A percentile compares a stretch with the other conserved stretches of the same genome.
phyloP scores from a whole-genome alignment of 2,888 invertebrate species.

The Apantesis nais region DNA sequence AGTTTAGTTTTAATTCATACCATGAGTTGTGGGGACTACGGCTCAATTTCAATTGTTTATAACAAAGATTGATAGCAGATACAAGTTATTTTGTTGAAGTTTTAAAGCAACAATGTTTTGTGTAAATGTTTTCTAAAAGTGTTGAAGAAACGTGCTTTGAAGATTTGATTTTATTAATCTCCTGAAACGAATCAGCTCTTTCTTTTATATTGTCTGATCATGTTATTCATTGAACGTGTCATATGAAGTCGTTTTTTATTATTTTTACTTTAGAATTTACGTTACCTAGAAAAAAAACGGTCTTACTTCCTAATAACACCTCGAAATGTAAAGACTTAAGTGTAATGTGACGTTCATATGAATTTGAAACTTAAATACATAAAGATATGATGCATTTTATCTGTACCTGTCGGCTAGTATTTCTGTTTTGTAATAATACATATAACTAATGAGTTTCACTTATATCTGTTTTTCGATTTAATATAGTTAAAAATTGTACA shows the following conservation, averaged over 20 bases:
- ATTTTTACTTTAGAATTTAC: slow-evolving; percentile 8
- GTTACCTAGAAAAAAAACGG: neutral
- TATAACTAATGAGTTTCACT: neutral
- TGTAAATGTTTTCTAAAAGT: slow-evolving; percentile 15
- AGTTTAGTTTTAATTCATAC: neutral
- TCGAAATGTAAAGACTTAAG: neutral
- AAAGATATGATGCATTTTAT: slow-evolving; percentile 51
- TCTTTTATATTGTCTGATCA: slow-evolving; percentile 1
- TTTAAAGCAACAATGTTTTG: slow-evolving; percentile 1
- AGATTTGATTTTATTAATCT: neutral
- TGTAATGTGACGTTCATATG: slow-evolving; percentile 20
- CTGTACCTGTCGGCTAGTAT: slow-evolving; percentile 52
- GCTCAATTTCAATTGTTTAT: neutral
- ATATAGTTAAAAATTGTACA: neutral
- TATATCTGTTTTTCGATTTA: neutral
- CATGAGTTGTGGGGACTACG: neutral
- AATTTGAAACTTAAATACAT: slow-evolving; percentile 36
- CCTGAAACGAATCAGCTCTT: neutral
- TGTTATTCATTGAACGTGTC: slow-evolving; percentile 11
- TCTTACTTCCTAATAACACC: neutral
- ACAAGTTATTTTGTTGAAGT: neutral
- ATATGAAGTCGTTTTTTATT: slow-evolving; percentile 1
- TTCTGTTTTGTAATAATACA: slow-evolving; percentile 27
- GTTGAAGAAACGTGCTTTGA: slow-evolving; percentile 10
- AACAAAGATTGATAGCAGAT: neutral